Percentiles rank a stretch among this genome's conserved stretches.
Conservation (phyloP, 2,113 vertebrate genomes). For the Calyptommatus sinebrachiatus region DNA sequence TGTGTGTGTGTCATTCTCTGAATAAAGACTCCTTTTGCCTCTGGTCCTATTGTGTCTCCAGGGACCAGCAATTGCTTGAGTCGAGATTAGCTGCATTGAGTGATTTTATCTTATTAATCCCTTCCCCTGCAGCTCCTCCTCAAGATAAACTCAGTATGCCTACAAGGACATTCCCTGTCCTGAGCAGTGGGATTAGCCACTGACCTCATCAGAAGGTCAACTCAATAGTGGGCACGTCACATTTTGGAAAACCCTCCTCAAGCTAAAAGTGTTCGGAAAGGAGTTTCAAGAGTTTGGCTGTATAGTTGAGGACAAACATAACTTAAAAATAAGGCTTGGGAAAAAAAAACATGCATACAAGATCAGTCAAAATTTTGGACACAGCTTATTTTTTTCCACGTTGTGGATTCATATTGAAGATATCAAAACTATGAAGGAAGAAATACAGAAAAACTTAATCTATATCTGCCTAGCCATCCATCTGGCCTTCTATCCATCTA, state of each 20-base stretch:
- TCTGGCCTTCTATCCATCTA: too few relatives aligned
- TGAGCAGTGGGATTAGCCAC: background rate
- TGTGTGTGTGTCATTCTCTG: background rate
- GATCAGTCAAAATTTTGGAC: too few relatives aligned
- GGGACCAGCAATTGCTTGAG: background rate
- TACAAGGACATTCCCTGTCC: background rate
- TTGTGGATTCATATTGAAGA: too few relatives aligned
- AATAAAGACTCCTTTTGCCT: background rate
- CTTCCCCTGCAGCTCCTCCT: background rate
- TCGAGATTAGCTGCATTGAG: background rate
- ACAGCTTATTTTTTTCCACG: too few relatives aligned
- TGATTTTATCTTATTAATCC: background rate
- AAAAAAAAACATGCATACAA: too few relatives aligned
- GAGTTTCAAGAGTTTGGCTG: too few relatives aligned
- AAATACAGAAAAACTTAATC: too few relatives aligned
- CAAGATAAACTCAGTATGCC: background rate
- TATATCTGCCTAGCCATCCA: too few relatives aligned
- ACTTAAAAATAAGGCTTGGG: background rate
- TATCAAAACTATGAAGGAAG: too few relatives aligned
- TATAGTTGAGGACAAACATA: fast-evolving
- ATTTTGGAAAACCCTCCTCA: background rate
- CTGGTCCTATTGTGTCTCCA: background rate
- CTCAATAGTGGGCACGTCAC: background rate
- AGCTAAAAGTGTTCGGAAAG: background rate
- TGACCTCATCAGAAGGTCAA: background rate